Evolutionary conservation across 2,113 vertebrate species (phyloP).

Genomic region (Marmota flaviventris): DNA sequence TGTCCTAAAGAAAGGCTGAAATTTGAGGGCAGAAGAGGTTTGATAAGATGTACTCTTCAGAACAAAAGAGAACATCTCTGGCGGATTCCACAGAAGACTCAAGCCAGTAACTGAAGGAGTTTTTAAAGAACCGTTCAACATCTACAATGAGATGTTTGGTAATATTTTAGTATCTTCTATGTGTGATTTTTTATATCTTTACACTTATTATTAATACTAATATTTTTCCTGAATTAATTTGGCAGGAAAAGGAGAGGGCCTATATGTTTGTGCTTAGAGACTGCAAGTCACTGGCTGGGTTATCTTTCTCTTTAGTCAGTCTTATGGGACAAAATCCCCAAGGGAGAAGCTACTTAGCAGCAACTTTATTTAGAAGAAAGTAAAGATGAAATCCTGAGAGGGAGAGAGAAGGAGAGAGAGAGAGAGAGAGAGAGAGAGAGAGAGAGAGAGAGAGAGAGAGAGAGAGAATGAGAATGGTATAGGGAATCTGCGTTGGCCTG

Average conservation of each 20-base stretch:
- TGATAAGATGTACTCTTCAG: neutral
- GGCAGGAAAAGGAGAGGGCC: neutral
- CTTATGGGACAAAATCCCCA: neutral
- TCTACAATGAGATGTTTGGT: neutral
- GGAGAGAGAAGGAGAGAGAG: neutral
- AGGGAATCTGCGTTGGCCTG: neutral
- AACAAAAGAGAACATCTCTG: neutral
- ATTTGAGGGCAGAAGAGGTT: neutral
- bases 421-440: neutral
- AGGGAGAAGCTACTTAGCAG: neutral
- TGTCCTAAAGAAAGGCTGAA: neutral
- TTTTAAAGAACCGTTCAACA: neutral
- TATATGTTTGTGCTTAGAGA: neutral
- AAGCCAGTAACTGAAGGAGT: neutral
- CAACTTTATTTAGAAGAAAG: neutral
- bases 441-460: neutral
- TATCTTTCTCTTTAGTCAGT: neutral
- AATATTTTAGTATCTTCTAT: neutral
- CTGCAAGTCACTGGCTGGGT: neutral
- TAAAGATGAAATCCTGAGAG: neutral
- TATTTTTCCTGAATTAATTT: slow-evolving; percentile 13
- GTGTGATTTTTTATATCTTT: neutral
- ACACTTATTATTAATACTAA: neutral
- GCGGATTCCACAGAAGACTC: neutral
- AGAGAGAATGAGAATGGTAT: neutral